A percentile compares a stretch with the other conserved stretches of the same genome.
phyloP scores from a whole-genome alignment of 2,888 invertebrate species.

The Entomobrya multifasciata region DNA sequence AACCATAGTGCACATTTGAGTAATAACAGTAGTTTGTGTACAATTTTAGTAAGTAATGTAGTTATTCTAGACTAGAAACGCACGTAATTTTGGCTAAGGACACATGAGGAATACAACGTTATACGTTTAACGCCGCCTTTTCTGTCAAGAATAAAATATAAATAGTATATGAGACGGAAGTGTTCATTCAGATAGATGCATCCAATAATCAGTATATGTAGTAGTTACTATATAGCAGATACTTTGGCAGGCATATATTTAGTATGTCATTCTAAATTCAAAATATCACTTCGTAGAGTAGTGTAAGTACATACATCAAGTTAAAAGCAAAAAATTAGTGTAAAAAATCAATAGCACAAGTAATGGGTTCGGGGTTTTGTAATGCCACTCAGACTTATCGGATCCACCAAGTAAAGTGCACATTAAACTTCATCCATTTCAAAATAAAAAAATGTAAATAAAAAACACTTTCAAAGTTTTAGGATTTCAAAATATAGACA shows the following conservation, averaged over 20 bases:
- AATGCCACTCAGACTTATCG: slow-evolving; percentile 6
- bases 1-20: background rate
- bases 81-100: background rate
- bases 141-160: background rate
- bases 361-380: background rate
- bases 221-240: background rate
- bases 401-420: background rate
- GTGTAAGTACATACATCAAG: background rate
- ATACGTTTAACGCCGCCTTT: background rate
- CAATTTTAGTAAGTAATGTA: background rate
- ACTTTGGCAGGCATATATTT: background rate
- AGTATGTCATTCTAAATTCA: background rate
- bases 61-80: background rate
- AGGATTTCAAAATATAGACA: too few relatives aligned
- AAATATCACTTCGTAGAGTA: background rate
- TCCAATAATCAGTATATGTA: too few relatives aligned
- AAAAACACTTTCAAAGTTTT: too few relatives aligned
- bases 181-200: background rate
- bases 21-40: background rate
- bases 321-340: slow-evolving; percentile 41
- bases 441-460: too few relatives aligned
- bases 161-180: slow-evolving; percentile 27
- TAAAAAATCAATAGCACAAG: slow-evolving; percentile 18
- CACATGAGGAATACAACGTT: background rate
- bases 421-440: background rate